These are phyloP conservation scores for Pelusios castaneus DNA, from an alignment of 2,113 vertebrate genomes.

Conservation along the genomic window DNA sequence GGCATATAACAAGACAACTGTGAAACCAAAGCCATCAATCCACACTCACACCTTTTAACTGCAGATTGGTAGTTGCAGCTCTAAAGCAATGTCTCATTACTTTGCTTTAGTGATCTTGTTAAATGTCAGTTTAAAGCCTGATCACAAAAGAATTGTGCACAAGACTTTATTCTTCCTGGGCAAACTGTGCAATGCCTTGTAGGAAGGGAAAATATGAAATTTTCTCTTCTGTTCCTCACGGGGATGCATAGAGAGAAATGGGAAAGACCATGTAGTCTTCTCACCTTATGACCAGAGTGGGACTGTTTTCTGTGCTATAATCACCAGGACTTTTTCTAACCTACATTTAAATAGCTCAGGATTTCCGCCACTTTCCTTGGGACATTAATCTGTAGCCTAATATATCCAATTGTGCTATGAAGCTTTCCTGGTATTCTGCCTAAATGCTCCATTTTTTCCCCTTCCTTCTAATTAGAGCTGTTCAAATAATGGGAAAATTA, in stretches of 20 bases:
- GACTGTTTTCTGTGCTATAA: background rate
- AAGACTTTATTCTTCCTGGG: background rate
- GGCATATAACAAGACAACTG: background rate
- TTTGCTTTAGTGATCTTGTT: constrained; percentile 17
- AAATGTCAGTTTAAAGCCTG: background rate
- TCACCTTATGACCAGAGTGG: background rate
- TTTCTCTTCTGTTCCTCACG: background rate
- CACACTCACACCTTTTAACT: background rate
- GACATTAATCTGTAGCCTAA: background rate
- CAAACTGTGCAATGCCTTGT: accelerated
- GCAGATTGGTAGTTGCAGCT: constrained; percentile 11
- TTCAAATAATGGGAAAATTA: constrained; percentile 24
- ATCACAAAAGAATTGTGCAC: background rate
- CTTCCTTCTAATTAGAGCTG: constrained; percentile 47
- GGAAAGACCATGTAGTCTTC: background rate
- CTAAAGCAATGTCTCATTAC: constrained; percentile 26
- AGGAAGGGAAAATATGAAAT: background rate
- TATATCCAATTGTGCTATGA: background rate
- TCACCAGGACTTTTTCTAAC: constrained; percentile 28
- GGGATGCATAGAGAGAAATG: background rate
- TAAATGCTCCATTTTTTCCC: constrained; percentile 27
- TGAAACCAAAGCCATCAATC: constrained; percentile 27
- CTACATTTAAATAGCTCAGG: constrained; percentile 40
- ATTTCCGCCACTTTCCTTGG: constrained; percentile 24
- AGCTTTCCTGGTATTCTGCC: constrained; percentile 37